These are phyloP conservation scores for Stichopus horrens DNA, from an alignment of 53 echinoderm and acorn worm species.

Conservation along the genomic window DNA sequence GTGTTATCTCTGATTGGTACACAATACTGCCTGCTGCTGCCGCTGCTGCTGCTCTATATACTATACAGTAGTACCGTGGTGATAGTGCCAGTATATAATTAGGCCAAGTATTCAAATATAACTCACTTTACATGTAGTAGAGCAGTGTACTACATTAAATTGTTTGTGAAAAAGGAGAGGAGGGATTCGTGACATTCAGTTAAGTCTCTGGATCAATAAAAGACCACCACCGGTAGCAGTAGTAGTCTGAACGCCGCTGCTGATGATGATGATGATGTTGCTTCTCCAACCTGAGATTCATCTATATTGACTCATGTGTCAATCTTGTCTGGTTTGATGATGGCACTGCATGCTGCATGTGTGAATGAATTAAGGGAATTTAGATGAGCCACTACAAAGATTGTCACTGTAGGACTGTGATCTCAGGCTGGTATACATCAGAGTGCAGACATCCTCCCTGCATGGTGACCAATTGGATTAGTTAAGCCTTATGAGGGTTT, in stretches of 20 bases:
- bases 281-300: not conserved
- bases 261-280: not conserved
- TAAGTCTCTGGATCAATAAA: not conserved
- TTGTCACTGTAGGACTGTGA: too few species aligned
- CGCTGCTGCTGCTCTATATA: too few species aligned
- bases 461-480: too few species aligned
- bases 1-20: too few species aligned
- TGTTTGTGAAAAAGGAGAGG: not conserved
- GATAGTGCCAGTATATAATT: not conserved
- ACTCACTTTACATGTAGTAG: not conserved
- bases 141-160: not conserved
- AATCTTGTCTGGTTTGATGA: not conserved
- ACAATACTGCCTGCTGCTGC: too few species aligned
- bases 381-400: too few species aligned
- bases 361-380: too few species aligned
- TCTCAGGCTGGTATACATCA: too few species aligned
- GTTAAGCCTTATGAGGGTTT: too few species aligned
- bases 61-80: not conserved
- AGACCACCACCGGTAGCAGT: not conserved
- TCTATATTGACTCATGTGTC: not conserved
- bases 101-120: not conserved
- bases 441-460: too few species aligned
- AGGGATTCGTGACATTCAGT: not conserved
- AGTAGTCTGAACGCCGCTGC: not conserved
- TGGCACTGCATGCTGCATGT: not conserved